These are phyloP conservation scores for Cromileptes altivelis DNA, from an alignment of 2,113 vertebrate genomes.

Conservation along the genomic window DNA sequence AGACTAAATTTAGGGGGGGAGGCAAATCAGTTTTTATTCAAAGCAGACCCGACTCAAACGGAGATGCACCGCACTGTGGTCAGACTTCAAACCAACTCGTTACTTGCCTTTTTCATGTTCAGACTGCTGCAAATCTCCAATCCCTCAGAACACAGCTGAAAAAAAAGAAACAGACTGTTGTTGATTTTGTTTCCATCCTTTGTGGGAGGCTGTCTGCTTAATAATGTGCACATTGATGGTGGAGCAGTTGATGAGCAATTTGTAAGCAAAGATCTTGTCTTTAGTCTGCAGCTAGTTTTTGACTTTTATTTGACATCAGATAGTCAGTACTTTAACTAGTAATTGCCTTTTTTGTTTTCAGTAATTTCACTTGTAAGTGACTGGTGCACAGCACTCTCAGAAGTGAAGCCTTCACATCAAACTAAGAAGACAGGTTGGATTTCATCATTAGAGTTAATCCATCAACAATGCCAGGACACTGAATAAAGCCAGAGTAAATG, in stretches of 20 bases:
- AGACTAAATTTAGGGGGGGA: slow-evolving; percentile 80
- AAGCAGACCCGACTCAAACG: slow-evolving; percentile 86
- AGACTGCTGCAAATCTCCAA: slow-evolving; percentile 82
- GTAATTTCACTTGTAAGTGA: slow-evolving; percentile 65
- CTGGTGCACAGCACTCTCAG: slow-evolving; percentile 48
- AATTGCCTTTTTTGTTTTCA: slow-evolving; percentile 6
- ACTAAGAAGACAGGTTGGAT: slow-evolving; percentile 70
- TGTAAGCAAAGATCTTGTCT: slow-evolving; percentile 33
- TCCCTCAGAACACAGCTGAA: slow-evolving; percentile 69
- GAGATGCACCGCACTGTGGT: slow-evolving; percentile 87
- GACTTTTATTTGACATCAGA: slow-evolving; percentile 12
- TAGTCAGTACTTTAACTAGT: not conserved
- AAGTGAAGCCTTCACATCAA: slow-evolving; percentile 66
- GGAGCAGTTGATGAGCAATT: slow-evolving; percentile 57
- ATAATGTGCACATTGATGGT: slow-evolving; percentile 50
- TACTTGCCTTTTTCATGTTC: slow-evolving; percentile 84
- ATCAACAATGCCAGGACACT: slow-evolving; percentile 76
- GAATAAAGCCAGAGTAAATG: slow-evolving; percentile 76
- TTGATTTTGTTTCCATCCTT: slow-evolving; percentile 69
- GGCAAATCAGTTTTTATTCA: slow-evolving; percentile 87
- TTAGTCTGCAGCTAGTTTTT: not conserved
- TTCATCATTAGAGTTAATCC: slow-evolving; percentile 80
- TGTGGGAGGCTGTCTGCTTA: slow-evolving; percentile 54
- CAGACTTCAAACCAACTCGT: slow-evolving; percentile 83
- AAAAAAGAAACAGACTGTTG: slow-evolving; percentile 67